phyloP scores from a whole-genome alignment of 2,113 vertebrate genomes.

The Etheostoma spectabile region DNA sequence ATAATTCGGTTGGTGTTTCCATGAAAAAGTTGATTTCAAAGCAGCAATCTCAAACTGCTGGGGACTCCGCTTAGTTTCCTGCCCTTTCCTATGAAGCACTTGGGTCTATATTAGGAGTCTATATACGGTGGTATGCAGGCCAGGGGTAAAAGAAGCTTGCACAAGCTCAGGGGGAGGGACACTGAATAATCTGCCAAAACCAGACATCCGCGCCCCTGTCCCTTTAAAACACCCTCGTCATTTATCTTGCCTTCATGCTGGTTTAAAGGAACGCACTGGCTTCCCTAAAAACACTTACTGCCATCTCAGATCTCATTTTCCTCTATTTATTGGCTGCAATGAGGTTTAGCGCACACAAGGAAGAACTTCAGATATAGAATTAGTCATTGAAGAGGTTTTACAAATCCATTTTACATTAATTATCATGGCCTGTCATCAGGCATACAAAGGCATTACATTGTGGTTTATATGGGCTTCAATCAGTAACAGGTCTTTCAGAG shows the following conservation, averaged over 20 bases:
- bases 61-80: constrained; percentile 20
- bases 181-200: constrained; percentile 2
- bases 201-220: constrained; percentile 5
- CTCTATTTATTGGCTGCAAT: not conserved
- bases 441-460: not conserved
- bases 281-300: not conserved
- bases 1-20: constrained; percentile 47
- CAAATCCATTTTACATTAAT: not conserved
- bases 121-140: constrained; percentile 53
- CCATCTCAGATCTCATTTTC: not conserved
- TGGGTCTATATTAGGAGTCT: constrained; percentile 81
- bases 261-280: not conserved
- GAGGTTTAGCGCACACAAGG: no score
- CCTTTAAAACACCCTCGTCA: not conserved
- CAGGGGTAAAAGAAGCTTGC: constrained; percentile 34
- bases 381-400: not conserved
- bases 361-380: not conserved
- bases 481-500: not conserved
- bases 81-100: constrained; percentile 50
- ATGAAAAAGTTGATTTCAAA: constrained; percentile 44
- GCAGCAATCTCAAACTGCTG: not conserved
- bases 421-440: not conserved
- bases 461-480: not conserved
- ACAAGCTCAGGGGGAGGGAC: constrained; percentile 42
- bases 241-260: rapidly evolving